A percentile compares a stretch with the other conserved stretches of the same genome.
These are phyloP conservation scores for Wiebesia pumilae DNA, from an alignment of 1,140 invertebrate genomes.

Conservation along the genomic window DNA sequence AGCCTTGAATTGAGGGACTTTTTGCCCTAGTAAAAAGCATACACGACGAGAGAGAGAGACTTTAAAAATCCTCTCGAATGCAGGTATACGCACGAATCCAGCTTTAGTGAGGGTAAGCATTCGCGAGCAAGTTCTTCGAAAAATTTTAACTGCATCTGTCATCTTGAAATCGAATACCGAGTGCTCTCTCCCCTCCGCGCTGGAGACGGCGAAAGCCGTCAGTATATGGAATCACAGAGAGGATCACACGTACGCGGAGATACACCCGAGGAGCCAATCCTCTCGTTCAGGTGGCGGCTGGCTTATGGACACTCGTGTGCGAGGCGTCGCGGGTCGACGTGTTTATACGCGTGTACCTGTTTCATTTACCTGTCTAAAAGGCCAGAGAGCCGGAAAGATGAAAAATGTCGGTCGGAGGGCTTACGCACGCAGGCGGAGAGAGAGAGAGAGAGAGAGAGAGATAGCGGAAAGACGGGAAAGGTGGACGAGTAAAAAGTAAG, in stretches of 20 bases:
- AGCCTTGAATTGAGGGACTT: constrained; percentile 41
- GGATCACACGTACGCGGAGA: neutral
- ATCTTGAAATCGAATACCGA: constrained; percentile 47
- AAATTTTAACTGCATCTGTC: constrained; percentile 52
- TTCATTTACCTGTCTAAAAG: constrained; percentile 28
- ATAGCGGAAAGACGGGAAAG: neutral
- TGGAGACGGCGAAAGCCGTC: neutral
- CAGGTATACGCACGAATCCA: constrained; percentile 17
- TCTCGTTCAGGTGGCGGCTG: constrained; percentile 6
- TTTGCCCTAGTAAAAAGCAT: constrained; percentile 34
- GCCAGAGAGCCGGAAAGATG: neutral
- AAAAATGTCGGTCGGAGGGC: neutral
- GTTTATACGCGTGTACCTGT: constrained; percentile 13
- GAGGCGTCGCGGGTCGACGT: neutral
- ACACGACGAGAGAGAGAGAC: neutral
- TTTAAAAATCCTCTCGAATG: neutral
- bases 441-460: no score
- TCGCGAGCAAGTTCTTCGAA: constrained; percentile 39
- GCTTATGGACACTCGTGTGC: constrained; percentile 5
- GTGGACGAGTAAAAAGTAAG: no score
- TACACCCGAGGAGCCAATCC: neutral
- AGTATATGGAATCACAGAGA: neutral
- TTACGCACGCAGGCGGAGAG: no score
- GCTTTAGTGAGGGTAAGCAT: neutral
- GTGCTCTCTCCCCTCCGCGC: neutral